A percentile compares a stretch with the other conserved stretches of the same genome.
phyloP scores from a whole-genome alignment of 2,797 vertebrate genomes.

The Dendrocincla tyrannina region DNA sequence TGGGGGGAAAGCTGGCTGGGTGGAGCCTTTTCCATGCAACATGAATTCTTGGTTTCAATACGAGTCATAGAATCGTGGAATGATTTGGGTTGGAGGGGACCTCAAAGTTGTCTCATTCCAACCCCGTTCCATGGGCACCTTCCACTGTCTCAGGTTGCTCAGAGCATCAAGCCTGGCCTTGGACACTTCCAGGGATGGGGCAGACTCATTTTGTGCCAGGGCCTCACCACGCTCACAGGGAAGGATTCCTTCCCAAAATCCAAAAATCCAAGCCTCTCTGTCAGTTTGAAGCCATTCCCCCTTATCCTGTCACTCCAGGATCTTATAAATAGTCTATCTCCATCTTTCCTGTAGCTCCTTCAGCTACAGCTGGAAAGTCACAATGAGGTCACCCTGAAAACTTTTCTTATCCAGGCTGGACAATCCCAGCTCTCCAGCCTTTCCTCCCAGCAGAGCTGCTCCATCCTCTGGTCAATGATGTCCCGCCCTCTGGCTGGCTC shows the following conservation, averaged over 20 bases:
- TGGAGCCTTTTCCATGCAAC: background rate
- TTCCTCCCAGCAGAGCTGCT: background rate
- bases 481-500: background rate
- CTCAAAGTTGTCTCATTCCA: background rate
- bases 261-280: background rate
- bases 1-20: background rate
- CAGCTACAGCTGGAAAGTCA: background rate
- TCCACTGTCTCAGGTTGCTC: background rate
- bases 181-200: background rate
- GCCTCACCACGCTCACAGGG: background rate
- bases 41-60: background rate
- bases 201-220: background rate
- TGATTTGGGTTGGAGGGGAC: background rate
- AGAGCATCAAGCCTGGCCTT: accelerated
- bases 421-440: background rate
- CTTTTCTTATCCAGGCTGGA: background rate
- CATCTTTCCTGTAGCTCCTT: background rate
- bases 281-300: background rate
- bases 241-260: background rate
- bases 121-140: background rate
- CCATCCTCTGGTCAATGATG: background rate
- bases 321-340: accelerated
- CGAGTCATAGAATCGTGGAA: accelerated
- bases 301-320: background rate
- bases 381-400: background rate